Conservation (phyloP, 2,113 vertebrate species). For the Capreolus pygargus region DNA sequence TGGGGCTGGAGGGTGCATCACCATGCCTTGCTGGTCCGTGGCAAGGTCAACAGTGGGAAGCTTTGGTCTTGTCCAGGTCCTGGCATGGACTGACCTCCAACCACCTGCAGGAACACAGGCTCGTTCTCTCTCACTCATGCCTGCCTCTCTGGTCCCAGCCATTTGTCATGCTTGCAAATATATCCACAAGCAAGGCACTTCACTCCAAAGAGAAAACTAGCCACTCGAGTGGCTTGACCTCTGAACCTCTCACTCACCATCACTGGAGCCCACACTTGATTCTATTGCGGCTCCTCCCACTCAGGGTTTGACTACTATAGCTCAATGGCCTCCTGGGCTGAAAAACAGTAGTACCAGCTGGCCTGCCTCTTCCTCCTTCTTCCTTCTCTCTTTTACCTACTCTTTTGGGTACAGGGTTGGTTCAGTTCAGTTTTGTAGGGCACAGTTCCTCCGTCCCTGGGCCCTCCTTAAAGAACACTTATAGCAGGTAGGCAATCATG, state of each 20-base stretch:
- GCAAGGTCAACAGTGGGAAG: background rate
- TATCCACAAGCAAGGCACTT: rapidly evolving
- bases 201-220: background rate
- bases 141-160: background rate
- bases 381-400: background rate
- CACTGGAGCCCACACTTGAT: no score
- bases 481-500: background rate
- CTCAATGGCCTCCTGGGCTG: background rate
- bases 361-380: rapidly evolving
- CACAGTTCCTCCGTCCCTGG: background rate
- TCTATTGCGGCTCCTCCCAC: background rate
- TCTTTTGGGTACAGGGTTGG: background rate
- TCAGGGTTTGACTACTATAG: background rate
- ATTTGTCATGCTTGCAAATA: background rate
- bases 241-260: background rate
- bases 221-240: background rate
- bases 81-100: background rate
- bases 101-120: background rate
- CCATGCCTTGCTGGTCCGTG: background rate
- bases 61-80: no score
- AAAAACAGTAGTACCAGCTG: background rate
- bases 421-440: background rate
- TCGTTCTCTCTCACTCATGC: rapidly evolving
- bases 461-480: background rate
- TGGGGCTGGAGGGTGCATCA: rapidly evolving